Evolutionary conservation across 1,140 invertebrate genomes (phyloP).

Genomic region (Drosophila parabipectinata): DNA sequence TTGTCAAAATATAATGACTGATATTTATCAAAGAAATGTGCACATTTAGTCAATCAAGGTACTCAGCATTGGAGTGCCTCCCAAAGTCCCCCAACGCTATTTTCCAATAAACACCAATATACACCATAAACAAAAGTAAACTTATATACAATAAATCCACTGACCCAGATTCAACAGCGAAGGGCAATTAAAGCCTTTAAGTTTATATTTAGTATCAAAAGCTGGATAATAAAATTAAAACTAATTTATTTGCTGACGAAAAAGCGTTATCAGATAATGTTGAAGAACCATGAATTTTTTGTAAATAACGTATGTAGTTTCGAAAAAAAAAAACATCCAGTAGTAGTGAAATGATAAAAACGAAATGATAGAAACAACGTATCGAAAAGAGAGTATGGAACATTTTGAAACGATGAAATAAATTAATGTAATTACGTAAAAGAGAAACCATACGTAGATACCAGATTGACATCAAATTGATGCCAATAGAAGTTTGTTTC

Average conservation of each 20-base stretch:
- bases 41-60: conserved; percentile 44
- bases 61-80: conserved; percentile 6
- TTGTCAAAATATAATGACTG: conserved; percentile 64
- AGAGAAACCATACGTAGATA: conserved; percentile 28
- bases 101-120: conserved; percentile 7
- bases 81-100: conserved; percentile 16
- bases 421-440: conserved; percentile 76
- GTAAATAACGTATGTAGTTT: conserved; percentile 60
- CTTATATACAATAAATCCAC: conserved; percentile 30
- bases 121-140: conserved; percentile 31
- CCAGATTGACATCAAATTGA: conserved; percentile 56
- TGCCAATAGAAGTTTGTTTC: conserved; percentile 72
- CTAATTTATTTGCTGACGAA: conserved; percentile 24
- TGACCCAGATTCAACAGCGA: conserved; percentile 39
- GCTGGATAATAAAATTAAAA: conserved; percentile 36
- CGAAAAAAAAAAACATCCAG: conserved; percentile 46
- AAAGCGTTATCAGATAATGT: conserved; percentile 32
- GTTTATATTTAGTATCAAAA: conserved; percentile 25
- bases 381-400: conserved; percentile 33
- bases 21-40: conserved; percentile 52
- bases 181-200: conserved; percentile 33
- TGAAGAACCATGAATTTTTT: conserved; percentile 56
- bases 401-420: conserved; percentile 65
- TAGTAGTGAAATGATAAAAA: conserved; percentile 57
- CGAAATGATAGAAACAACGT: conserved; percentile 14